phyloP scores from a whole-genome alignment of 2,113 vertebrate species.

The Nothobranchius furzeri region DNA sequence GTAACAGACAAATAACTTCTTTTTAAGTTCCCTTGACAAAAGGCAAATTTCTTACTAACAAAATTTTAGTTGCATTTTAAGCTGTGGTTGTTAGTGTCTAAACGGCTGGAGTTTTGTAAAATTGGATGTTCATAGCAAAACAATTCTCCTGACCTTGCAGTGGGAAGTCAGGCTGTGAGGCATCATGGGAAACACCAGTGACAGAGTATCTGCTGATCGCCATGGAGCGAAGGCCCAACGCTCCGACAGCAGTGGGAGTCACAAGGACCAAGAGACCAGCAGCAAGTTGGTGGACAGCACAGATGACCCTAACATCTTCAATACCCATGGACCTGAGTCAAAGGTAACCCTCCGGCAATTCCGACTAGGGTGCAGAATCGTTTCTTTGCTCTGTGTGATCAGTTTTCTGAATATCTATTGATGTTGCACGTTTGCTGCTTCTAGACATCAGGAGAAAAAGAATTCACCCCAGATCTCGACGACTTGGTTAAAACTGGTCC shows the following conservation, averaged over 20 bases:
- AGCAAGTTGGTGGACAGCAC: slow-evolving; percentile 96
- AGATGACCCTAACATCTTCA: slow-evolving; percentile 93
- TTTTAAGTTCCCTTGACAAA: too few species aligned
- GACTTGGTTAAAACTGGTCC: slow-evolving; percentile 86
- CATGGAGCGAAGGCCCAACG: slow-evolving; percentile 90
- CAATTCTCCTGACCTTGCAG: not conserved
- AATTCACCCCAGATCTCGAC: slow-evolving; percentile 87
- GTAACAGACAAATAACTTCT: too few species aligned
- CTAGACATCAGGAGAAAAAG: slow-evolving; percentile 88
- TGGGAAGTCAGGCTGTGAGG: slow-evolving; percentile 9
- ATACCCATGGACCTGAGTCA: slow-evolving; percentile 83
- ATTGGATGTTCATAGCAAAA: too few species aligned
- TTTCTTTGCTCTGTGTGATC: not conserved
- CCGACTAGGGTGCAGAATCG: not conserved
- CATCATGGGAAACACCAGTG: slow-evolving; percentile 94
- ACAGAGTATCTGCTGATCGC: slow-evolving; percentile 87
- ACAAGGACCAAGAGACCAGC: slow-evolving; percentile 86
- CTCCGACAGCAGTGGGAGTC: slow-evolving; percentile 79
- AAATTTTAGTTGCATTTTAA: too few species aligned
- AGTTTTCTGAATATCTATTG: not conserved
- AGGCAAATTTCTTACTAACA: too few species aligned
- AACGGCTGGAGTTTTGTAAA: too few species aligned
- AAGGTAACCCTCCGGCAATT: slow-evolving; percentile 78
- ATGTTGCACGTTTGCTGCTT: slow-evolving; percentile 1
- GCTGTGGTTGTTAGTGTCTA: too few species aligned